A percentile compares a stretch with the other conserved stretches of the same genome.
Conservation (phyloP, 2,797 vertebrate species). For the Microctenopoma lineatum region DNA sequence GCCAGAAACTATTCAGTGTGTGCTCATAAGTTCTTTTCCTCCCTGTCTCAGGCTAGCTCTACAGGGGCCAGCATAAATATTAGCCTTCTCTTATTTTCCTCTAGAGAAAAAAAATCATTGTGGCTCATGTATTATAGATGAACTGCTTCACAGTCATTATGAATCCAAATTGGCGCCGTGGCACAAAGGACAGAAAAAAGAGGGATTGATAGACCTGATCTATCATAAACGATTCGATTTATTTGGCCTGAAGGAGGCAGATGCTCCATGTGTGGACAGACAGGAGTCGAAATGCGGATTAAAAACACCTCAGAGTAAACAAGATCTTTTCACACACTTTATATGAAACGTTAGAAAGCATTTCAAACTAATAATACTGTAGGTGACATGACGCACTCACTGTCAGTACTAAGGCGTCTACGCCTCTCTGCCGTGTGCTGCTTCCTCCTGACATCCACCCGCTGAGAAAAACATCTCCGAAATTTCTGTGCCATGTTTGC, state of each 20-base stretch:
- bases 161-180: conserved; percentile 26
- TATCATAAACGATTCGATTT: conserved; percentile 29
- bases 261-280: background rate
- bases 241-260: conserved; percentile 12
- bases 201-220: conserved; percentile 59
- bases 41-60: background rate
- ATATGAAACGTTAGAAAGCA: background rate
- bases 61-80: conserved; percentile 33
- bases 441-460: no score
- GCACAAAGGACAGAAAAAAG: conserved; percentile 34
- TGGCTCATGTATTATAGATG: conserved; percentile 55
- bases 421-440: no score
- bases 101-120: conserved; percentile 25
- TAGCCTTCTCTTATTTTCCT: conserved; percentile 16
- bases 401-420: no score
- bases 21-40: background rate
- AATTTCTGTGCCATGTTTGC: background rate
- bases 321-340: background rate
- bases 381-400: background rate
- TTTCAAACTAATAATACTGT: background rate
- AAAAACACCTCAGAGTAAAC: background rate
- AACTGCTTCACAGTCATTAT: conserved; percentile 53
- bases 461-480: background rate
- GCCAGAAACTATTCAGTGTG: conserved; percentile 10
- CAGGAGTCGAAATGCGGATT: background rate